phyloP scores from a whole-genome alignment of 2,797 vertebrate species.

The Argyrosomus regius region DNA sequence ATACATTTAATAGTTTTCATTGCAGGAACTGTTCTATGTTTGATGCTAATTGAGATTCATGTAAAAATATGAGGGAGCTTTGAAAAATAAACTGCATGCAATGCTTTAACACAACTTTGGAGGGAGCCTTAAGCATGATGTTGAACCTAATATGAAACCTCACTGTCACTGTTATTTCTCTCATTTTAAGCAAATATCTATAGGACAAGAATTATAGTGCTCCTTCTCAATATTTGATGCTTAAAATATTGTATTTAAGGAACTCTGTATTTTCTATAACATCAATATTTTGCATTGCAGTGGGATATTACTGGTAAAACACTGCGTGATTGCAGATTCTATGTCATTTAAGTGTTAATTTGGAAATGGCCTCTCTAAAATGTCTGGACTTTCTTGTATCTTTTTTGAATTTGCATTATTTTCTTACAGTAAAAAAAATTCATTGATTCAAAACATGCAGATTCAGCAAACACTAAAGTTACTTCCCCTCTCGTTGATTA shows the following conservation, averaged over 20 bases:
- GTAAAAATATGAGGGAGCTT: neutral
- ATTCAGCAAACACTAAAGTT: constrained; percentile 11
- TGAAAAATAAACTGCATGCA: constrained; percentile 66
- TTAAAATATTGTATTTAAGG: constrained; percentile 55
- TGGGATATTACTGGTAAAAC: neutral
- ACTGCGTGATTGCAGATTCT: neutral
- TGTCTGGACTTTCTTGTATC: constrained; percentile 87
- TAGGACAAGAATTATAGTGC: neutral
- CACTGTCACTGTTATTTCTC: neutral
- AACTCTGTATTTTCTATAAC: neutral
- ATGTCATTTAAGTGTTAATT: neutral
- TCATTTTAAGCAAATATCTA: constrained; percentile 26
- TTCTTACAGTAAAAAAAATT: constrained; percentile 9
- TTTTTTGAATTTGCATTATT: neutral
- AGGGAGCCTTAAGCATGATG: constrained; percentile 81
- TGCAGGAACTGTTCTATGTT: neutral
- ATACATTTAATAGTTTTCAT: neutral
- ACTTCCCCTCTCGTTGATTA: constrained; percentile 11
- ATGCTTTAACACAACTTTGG: constrained; percentile 78
- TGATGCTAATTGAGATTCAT: constrained; percentile 2
- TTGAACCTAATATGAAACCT: constrained; percentile 37
- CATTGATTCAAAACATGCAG: neutral
- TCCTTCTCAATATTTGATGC: constrained; percentile 2
- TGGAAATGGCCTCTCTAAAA: constrained; percentile 82
- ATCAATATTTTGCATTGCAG: neutral